Base-by-base conservation (phyloP, 1,140 invertebrate species). In the Maniola jurtina region DNA sequence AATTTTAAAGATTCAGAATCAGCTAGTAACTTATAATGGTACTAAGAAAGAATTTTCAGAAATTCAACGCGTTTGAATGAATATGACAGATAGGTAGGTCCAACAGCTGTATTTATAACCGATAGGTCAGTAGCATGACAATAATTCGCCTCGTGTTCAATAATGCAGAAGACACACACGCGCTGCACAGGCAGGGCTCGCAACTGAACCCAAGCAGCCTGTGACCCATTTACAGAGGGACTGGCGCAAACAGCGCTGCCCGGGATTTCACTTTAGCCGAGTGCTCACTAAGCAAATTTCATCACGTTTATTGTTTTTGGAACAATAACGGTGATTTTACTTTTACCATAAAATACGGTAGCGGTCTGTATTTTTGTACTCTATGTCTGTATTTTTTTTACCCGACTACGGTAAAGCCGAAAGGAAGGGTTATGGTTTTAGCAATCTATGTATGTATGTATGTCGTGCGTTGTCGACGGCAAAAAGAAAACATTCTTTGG, bases 121-220 rank as follows among this genome's bases (percentile, higher is more conserved):
- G 9, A 45, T 45, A 45, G 42, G 52, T 34, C 34, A 65, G 75
- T 76, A 72, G 70, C 73, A 80, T 82, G 84, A 88, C 85, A 87
- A 87, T 87, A 86, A 88, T 86, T 86, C 83, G 74, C 82, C 79
- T 76, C 80, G 77, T 83, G 81, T 84, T 88, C 81, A 89, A 88
- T 89, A 87, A 88, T 87, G 84, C 82, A 83, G 82, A 79, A 75
- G 76, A 79, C 77, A 86, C 80, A 86, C 78, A 84, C 76, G 25
- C 25, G 25, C 25, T 79, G 77, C 80, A 77, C 75, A 77, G 84
- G 80, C 73, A 70, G 75, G 75, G 71, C 52, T 34, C 11, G 52
- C 52, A 34, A 34, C 66, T 66, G 77, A 76, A 77, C 78, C 82
- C 85, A 79, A 86, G 86, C 83, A 87, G 83, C 84, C 85, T 89